Evolutionary conservation across 2,113 vertebrate species (phyloP), one percentile per base, ranked within the genome.

Genomic region (Piprites chloris): DNA sequence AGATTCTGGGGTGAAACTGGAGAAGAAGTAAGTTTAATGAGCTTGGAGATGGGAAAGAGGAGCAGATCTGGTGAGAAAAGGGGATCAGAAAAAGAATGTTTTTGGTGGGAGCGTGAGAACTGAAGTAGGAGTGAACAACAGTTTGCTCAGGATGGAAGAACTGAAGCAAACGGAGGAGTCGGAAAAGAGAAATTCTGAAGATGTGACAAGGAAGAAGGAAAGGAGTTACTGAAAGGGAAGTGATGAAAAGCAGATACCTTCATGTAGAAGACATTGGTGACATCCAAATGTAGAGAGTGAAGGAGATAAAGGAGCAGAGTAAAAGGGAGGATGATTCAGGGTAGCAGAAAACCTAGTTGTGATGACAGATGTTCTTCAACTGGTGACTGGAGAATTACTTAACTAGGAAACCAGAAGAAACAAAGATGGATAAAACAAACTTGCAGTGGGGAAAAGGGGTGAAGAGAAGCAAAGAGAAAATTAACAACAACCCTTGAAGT

Each of bases 101-200:
- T 90, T 86, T 84, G 52, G 61, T 93, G 86, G 52, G 35, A 95
- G 59, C 5, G 0, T 67, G 89, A 95, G 65, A 92, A 95, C 52
- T 74, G 86, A 93, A 84, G 83, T 85, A 92, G 88, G 75, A 95
- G 71, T 74, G 90, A 96, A 85, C 61, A 87, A 82, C 88, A 50
- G 55, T 88, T 73, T 92, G 14, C 80, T 92, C 15, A 46, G 55
- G 72, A 83, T 71, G 47, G 68, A 92, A 89, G 65, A 89, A 90
- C 35, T 74, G 59, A 95, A 42, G 72, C 72, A 93, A 93, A 90
- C 0, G 1, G 79, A 95, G 72, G 85, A 95, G 61, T 28, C 92
- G 86, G n/a, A 80, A 86, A 92, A 84, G 59, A 89, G 20, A 86
- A 84, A 24, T 55, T 89, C 68, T 81, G 86, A 42, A n/a, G 58